Percentiles rank a stretch among this genome's conserved stretches.
phyloP scores from a whole-genome alignment of 1,140 invertebrate genomes.

The Neelides sp. region DNA sequence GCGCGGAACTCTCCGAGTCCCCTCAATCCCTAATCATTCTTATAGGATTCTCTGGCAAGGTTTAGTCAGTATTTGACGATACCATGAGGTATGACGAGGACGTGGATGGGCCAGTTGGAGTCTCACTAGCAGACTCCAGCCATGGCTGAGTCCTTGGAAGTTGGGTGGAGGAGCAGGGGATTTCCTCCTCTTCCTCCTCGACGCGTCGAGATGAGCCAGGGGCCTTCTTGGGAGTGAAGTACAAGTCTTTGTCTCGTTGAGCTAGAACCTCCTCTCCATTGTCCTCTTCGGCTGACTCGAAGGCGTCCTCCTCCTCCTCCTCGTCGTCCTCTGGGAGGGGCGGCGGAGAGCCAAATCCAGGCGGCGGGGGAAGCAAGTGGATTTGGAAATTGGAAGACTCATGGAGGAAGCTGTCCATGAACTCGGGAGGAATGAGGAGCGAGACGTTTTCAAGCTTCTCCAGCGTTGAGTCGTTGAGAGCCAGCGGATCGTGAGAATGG shows the following conservation, averaged over 20 bases:
- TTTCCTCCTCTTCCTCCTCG: not conserved
- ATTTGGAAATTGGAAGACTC: too few relatives aligned
- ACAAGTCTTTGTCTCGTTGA: slow-evolving; percentile 14
- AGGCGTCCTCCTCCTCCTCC: not conserved
- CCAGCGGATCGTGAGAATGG: slow-evolving; percentile 40
- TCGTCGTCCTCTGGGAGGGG: slow-evolving; percentile 33
- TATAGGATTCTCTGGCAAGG: too few relatives aligned
- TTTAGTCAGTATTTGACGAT: too few relatives aligned
- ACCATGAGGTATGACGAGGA: too few relatives aligned
- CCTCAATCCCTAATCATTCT: too few relatives aligned
- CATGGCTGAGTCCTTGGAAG: not conserved
- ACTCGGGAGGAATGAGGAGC: slow-evolving; percentile 25
- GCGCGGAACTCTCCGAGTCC: too few relatives aligned
- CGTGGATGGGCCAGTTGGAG: too few relatives aligned
- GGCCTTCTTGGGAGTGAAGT: slow-evolving; percentile 14
- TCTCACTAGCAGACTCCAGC: not conserved
- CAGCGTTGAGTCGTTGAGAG: slow-evolving; percentile 42
- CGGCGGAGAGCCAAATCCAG: slow-evolving; percentile 32
- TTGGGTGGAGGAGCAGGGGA: not conserved
- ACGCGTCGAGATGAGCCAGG: not conserved
- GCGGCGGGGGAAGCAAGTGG: slow-evolving; percentile 36
- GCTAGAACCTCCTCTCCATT: not conserved
- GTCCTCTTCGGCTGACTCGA: not conserved
- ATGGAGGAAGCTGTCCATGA: slow-evolving; percentile 1
- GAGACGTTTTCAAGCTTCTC: slow-evolving; percentile 27